Conservation (phyloP, 2,888 invertebrate species). For the Rhimphoctona megacephalus region DNA sequence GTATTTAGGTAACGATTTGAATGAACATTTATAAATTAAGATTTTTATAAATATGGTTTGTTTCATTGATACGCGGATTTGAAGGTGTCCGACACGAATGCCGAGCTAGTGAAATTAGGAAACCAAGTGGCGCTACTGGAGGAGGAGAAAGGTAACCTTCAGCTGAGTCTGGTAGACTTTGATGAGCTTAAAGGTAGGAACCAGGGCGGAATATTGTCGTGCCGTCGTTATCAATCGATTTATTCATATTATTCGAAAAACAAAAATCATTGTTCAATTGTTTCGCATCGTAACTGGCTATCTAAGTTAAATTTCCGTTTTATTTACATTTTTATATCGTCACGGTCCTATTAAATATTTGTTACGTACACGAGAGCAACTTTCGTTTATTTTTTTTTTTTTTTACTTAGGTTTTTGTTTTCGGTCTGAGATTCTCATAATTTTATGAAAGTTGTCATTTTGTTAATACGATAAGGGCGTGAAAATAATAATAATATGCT, state of each 20-base stretch:
- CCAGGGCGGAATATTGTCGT: constrained; percentile 79
- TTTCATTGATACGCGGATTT: constrained; percentile 82
- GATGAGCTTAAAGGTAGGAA: constrained; percentile 90
- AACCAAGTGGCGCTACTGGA: constrained; percentile 94
- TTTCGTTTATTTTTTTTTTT: not conserved
- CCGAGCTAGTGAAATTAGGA: constrained; percentile 89
- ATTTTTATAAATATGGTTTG: constrained; percentile 77
- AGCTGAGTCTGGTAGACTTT: constrained; percentile 93
- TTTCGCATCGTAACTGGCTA: constrained; percentile 57
- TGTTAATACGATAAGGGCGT: constrained; percentile 31
- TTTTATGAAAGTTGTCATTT: constrained; percentile 26
- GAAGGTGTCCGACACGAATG: constrained; percentile 89
- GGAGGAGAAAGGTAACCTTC: constrained; percentile 96
- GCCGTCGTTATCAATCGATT: constrained; percentile 75
- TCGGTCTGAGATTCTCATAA: constrained; percentile 30
- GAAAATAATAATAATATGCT: constrained; percentile 36
- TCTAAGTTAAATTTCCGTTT: constrained; percentile 56
- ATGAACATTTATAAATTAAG: not conserved
- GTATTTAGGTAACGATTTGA: not conserved
- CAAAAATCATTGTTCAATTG: constrained; percentile 59
- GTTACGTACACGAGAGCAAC: constrained; percentile 12
- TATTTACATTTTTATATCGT: constrained; percentile 56
- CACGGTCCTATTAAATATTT: constrained; percentile 15
- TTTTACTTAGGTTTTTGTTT: not conserved
- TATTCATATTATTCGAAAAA: constrained; percentile 61